A percentile compares a stretch with the other conserved stretches of the same genome.
These are phyloP conservation scores for Paedocypris micromegethes DNA, from an alignment of 2,797 vertebrate genomes.

Conservation along the genomic window DNA sequence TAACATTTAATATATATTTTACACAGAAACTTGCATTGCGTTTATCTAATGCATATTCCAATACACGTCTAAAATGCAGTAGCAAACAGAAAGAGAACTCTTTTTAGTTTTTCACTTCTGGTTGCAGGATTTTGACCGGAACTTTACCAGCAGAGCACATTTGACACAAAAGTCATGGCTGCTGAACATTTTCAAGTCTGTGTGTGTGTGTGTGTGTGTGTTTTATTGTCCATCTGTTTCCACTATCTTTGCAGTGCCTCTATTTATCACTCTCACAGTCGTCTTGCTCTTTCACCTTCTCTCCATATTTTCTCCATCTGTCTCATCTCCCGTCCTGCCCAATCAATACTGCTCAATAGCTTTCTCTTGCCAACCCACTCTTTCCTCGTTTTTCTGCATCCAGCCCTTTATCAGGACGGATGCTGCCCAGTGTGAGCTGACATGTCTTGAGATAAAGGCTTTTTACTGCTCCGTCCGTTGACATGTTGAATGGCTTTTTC, in stretches of 20 bases:
- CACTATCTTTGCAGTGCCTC: not conserved
- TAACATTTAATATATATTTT: not conserved
- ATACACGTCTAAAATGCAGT: no score
- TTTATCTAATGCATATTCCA: no score
- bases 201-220: not conserved
- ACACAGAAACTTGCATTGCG: not conserved
- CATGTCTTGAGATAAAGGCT: no score
- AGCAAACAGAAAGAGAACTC: conserved; percentile 1
- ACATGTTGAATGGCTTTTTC: no score
- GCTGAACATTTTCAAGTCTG: conserved; percentile 16
- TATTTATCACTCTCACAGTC: conserved; percentile 13
- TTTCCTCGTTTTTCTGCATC: not conserved
- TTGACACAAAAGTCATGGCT: conserved; percentile 1
- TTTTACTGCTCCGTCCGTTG: no score
- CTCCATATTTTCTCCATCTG: conserved; percentile 6
- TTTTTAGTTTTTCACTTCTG: conserved; percentile 15
- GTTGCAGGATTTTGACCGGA: conserved; percentile 14
- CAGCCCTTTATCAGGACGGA: no score
- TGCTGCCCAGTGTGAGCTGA: not conserved
- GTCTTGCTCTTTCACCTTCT: not conserved
- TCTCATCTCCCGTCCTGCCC: not conserved
- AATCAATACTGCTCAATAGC: conserved; percentile 19
- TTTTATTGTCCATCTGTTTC: not conserved
- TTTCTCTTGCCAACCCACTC: not conserved
- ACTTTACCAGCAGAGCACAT: conserved; percentile 14